Percentiles rank a stretch among this genome's conserved stretches.
Evolutionary conservation across 2,888 invertebrate genomes (phyloP).

Genomic region (Prosapia bicincta): DNA sequence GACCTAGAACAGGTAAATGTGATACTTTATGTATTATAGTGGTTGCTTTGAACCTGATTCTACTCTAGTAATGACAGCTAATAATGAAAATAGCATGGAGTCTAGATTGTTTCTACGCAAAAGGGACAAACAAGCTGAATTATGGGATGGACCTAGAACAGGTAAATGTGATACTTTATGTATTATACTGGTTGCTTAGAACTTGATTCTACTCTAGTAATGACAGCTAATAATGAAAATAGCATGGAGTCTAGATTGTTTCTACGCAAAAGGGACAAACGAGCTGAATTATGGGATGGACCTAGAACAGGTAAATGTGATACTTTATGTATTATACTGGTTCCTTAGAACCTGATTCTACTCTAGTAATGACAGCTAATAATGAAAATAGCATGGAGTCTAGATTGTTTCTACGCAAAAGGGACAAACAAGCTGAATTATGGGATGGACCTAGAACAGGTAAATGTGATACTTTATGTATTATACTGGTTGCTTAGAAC

Average conservation of each 20-base stretch:
- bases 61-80: constrained; percentile 59
- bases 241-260: too few relatives aligned
- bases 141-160: constrained; percentile 93
- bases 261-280: too few relatives aligned
- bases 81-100: constrained; percentile 43
- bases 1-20: constrained; percentile 67
- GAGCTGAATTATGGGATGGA: too few relatives aligned
- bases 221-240: too few relatives aligned
- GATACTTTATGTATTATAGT: constrained; percentile 83
- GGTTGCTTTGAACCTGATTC: constrained; percentile 90
- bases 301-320: too few relatives aligned
- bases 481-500: too few relatives aligned
- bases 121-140: constrained; percentile 70
- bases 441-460: constrained; percentile 92
- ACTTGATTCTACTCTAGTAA: too few relatives aligned
- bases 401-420: constrained; percentile 62
- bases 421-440: constrained; percentile 73
- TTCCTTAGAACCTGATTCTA: constrained; percentile 83
- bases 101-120: constrained; percentile 62
- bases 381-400: constrained; percentile 45
- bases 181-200: too few relatives aligned
- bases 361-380: constrained; percentile 58
- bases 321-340: constrained; percentile 87
- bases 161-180: too few relatives aligned
- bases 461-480: too few relatives aligned